Percentiles rank a stretch among this genome's conserved stretches.
Evolutionary conservation across 1,140 invertebrate species (phyloP).

Genomic region (Plectrocnemia conspersa): DNA sequence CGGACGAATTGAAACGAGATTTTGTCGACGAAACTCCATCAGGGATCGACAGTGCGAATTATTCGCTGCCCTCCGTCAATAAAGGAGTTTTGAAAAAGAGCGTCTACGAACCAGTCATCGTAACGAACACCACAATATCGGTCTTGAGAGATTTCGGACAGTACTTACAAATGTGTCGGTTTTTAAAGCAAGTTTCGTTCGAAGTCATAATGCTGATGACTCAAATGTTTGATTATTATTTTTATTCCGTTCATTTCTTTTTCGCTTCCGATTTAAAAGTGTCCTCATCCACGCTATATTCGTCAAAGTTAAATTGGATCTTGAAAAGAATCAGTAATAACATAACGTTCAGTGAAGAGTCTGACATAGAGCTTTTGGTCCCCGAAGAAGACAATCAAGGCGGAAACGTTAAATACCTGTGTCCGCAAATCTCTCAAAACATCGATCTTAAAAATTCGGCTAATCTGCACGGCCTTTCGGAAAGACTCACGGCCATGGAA

Average conservation of each 20-base stretch:
- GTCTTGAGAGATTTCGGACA: slow-evolving; percentile 89
- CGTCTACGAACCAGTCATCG: slow-evolving; percentile 46
- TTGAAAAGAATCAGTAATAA: slow-evolving; percentile 73
- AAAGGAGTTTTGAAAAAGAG: slow-evolving; percentile 6
- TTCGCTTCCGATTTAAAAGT: slow-evolving; percentile 62
- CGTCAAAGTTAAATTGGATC: slow-evolving; percentile 64
- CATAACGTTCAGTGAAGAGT: slow-evolving; percentile 42
- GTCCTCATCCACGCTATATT: slow-evolving; percentile 55
- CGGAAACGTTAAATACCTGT: slow-evolving; percentile 51
- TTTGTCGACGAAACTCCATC: slow-evolving; percentile 61
- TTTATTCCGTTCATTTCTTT: slow-evolving; percentile 85
- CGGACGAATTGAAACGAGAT: slow-evolving; percentile 65
- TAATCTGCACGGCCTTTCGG: slow-evolving; percentile 73
- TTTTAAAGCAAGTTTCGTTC: slow-evolving; percentile 85
- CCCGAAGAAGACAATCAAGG: slow-evolving; percentile 43
- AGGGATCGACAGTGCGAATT: slow-evolving; percentile 33
- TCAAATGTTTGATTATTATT: slow-evolving; percentile 93
- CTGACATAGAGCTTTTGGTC: background rate
- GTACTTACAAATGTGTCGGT: slow-evolving; percentile 88
- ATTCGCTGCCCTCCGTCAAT: background rate
- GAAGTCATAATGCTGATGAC: slow-evolving; percentile 88
- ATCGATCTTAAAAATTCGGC: slow-evolving; percentile 69
- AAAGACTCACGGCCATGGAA: slow-evolving; percentile 87
- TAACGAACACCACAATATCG: slow-evolving; percentile 90
- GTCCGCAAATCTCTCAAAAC: slow-evolving; percentile 62